phyloP scores from a whole-genome alignment of 2,888 invertebrate genomes.

The Willowsia nigromaculata region DNA sequence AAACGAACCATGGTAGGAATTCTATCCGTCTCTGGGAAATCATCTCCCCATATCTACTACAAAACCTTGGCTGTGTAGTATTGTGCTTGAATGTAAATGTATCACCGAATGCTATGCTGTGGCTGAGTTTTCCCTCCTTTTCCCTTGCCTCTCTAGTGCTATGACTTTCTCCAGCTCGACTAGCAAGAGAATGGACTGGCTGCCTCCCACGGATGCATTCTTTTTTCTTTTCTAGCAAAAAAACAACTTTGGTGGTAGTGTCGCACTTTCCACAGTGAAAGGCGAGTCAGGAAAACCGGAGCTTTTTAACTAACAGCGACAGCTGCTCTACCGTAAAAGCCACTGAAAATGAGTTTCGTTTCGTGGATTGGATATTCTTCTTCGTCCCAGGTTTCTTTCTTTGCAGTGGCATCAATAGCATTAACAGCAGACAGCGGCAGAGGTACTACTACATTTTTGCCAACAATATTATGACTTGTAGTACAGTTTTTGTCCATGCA shows the following conservation, averaged over 20 bases:
- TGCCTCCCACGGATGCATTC: constrained; percentile 14
- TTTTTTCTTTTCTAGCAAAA: constrained; percentile 34
- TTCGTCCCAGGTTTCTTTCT: neutral
- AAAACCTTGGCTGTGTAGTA: neutral
- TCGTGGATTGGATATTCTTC: neutral
- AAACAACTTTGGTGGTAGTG: constrained; percentile 28
- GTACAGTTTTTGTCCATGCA: neutral
- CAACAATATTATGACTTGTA: neutral
- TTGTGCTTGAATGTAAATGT: neutral
- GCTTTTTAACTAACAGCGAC: constrained; percentile 64
- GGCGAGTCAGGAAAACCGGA: constrained; percentile 43
- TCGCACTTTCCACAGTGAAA: constrained; percentile 36
- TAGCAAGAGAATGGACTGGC: neutral
- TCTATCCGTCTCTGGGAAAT: constrained; percentile 39
- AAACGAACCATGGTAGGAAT: constrained; percentile 44
- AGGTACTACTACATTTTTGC: neutral
- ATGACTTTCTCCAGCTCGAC: neutral
- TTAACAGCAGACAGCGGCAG: neutral
- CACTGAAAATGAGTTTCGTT: constrained; percentile 37
- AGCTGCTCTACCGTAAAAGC: constrained; percentile 53
- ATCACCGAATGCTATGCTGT: constrained; percentile 2
- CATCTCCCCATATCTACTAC: constrained; percentile 51
- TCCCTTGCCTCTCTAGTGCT: neutral
- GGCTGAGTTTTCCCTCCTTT: neutral
- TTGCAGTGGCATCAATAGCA: neutral